A percentile compares a stretch with the other conserved stretches of the same genome.
Evolutionary conservation across 2,888 invertebrate species (phyloP).

Genomic region (Meloe dianella): DNA sequence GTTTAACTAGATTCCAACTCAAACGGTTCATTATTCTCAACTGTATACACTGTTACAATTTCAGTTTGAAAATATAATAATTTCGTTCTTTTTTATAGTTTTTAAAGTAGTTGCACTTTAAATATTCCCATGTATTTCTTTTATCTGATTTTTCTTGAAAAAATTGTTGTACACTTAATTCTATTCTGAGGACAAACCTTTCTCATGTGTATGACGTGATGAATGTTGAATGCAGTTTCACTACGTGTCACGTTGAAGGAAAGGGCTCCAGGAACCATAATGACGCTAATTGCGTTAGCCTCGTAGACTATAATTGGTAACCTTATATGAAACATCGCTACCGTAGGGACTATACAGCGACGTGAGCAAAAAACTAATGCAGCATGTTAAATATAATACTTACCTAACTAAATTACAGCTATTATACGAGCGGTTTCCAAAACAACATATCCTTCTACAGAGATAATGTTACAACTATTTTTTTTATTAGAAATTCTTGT

Average conservation of each 20-base stretch:
- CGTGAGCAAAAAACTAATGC: constrained; percentile 44
- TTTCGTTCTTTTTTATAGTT: neutral
- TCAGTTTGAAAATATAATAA: neutral
- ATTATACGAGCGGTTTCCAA: constrained; percentile 19
- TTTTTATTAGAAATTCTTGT: constrained; percentile 33
- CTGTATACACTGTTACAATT: neutral
- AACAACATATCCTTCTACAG: neutral
- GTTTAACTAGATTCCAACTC: constrained; percentile 37
- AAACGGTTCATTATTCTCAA: constrained; percentile 34
- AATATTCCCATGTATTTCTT: neutral
- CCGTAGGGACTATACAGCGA: constrained; percentile 31
- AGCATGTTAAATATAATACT: constrained; percentile 27
- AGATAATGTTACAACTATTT: neutral
- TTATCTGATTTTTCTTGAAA: neutral
- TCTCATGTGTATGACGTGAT: neutral
- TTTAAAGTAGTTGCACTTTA: neutral
- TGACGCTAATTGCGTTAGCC: constrained; percentile 50
- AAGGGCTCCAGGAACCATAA: constrained; percentile 43
- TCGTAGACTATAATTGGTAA: constrained; percentile 50
- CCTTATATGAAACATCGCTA: constrained; percentile 42
- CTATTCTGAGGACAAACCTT: neutral
- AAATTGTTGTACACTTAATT: constrained; percentile 5
- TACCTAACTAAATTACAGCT: constrained; percentile 24
- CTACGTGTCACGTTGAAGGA: constrained; percentile 18
- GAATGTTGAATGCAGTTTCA: constrained; percentile 8